Evolutionary conservation across 2,113 vertebrate genomes (phyloP), one percentile per base, ranked within the genome.

Genomic region (Corythoichthys haematopterus): DNA sequence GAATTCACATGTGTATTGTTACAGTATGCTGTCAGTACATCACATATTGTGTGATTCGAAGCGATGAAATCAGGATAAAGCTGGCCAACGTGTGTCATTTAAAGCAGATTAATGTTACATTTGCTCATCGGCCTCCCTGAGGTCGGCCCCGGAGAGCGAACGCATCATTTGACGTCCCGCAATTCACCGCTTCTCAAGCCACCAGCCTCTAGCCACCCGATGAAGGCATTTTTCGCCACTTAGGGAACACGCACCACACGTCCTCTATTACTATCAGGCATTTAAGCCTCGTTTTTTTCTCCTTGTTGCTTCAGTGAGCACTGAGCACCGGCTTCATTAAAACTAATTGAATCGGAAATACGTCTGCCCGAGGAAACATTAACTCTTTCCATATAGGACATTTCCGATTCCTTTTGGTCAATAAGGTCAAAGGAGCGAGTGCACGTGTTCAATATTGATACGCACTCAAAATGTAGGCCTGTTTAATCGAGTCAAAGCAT

Each of bases 331-430:
- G 94, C 93, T 98, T 98, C 95, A 97, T 98, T 97, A 98, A 97
- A 98, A 96, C 94, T 95, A 97, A 97, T 95, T 98, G 96, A 98
- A 98, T 98, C 90, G 95, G 96, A 98, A 98, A 97, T 94, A 94
- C 93, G 94, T 95, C 96, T 90, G 94, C 94, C 95, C 88, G 92
- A 93, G 96, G 95, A 98, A 95, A 96, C 92, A 94, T 97, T 95
- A 96, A 97, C 94, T 93, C 93, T 95, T 97, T 95, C 92, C 91
- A 90, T 93, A 88, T 87, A 82, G 90, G 92, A 93, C 93, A 94
- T 92, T 92, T 91, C 92, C 90, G 92, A 88, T 89, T 89, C 81
- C 82, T 78, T 86, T 88, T 88, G 75, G 84, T 91, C 88, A 90
- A 90, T 90, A 89, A 91, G 87, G 91, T 90, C 91, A 92, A 85